Conservation (phyloP, 1,140 invertebrate genomes). For the Drosophila pseudoananassae region DNA sequence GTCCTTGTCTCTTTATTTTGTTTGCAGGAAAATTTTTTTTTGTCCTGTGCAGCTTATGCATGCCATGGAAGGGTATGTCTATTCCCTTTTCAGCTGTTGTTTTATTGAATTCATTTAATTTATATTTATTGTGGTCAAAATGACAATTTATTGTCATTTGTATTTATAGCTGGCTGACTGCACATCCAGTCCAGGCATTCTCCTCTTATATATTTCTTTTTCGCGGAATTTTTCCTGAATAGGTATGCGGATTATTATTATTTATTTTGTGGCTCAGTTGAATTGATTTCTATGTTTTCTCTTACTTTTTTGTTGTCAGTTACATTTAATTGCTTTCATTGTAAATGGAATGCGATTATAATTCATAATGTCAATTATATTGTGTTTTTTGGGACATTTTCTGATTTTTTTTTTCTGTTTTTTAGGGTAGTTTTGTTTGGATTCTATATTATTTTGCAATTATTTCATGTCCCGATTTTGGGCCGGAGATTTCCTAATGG, state of each 20-base stretch:
- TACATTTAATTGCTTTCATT: conserved; percentile 49
- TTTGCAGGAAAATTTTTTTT: conserved; percentile 4
- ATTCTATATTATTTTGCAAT: not conserved
- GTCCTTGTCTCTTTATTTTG: conserved; percentile 26
- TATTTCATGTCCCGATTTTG: not conserved
- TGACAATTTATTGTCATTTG: conserved; percentile 74
- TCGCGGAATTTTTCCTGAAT: conserved; percentile 6
- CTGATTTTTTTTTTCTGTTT: conserved; percentile 29
- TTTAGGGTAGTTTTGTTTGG: not conserved
- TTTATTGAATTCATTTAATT: conserved; percentile 72
- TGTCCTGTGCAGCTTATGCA: conserved; percentile 26
- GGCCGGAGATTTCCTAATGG: too few relatives aligned
- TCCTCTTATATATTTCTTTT: conserved; percentile 16
- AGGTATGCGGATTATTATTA: conserved; percentile 39
- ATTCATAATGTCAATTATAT: conserved; percentile 45
- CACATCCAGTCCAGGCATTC: conserved; percentile 31
- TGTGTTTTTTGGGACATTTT: conserved; percentile 30
- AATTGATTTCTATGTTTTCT: conserved; percentile 42
- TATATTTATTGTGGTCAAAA: conserved; percentile 62
- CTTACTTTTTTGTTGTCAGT: conserved; percentile 34
- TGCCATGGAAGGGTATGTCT: conserved; percentile 8
- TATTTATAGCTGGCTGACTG: conserved; percentile 58
- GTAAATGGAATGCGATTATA: conserved; percentile 40
- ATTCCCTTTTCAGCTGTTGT: conserved; percentile 22
- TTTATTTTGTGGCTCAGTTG: conserved; percentile 39